Conservation (phyloP, 1,140 invertebrate species). For the Apis mellifera region Amel_HAv3.1 CM009942.2:321501-322000, state of each 20-base stretch:
- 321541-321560: no score
- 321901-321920: slow-evolving; percentile 59
- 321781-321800: slow-evolving; percentile 74
- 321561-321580: slow-evolving; percentile 9
- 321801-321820: slow-evolving; percentile 79
- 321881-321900: slow-evolving; percentile 71
- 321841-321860: slow-evolving; percentile 79
- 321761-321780: slow-evolving; percentile 77
- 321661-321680: not conserved
- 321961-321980: not conserved
- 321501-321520: no score
- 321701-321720: slow-evolving; percentile 21
- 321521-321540: no score
- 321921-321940: slow-evolving; percentile 38
- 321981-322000: not conserved
- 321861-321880: slow-evolving; percentile 77
- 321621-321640: slow-evolving; percentile 39
- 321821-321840: slow-evolving; percentile 77
- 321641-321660: slow-evolving; percentile 33
- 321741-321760: slow-evolving; percentile 73
- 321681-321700: slow-evolving; percentile 41
- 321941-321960: slow-evolving; percentile 22
- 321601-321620: slow-evolving; percentile 49
- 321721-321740: slow-evolving; percentile 3
- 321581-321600: slow-evolving; percentile 33